phyloP scores from a whole-genome alignment of 2,797 vertebrate genomes.

The Hipposideros larvatus region DNA sequence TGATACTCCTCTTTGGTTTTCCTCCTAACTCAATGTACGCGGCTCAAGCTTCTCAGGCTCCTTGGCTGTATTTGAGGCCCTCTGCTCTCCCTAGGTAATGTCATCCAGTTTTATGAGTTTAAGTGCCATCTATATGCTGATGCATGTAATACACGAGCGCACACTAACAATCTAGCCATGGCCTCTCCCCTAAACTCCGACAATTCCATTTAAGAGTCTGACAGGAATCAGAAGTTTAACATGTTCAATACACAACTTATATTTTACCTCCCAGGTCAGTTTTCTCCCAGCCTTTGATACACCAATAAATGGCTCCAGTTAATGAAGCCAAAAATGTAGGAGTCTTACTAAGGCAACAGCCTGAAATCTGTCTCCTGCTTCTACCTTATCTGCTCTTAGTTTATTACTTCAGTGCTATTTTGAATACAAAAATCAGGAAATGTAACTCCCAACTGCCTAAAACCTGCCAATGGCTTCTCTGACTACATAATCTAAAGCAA shows the following conservation, averaged over 20 bases:
- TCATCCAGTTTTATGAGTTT: neutral
- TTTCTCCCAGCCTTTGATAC: conserved; percentile 21
- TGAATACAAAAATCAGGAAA: conserved; percentile 5
- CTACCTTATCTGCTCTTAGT: neutral
- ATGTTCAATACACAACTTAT: conserved; percentile 9
- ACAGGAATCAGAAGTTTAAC: neutral
- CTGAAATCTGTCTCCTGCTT: neutral
- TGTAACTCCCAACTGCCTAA: neutral
- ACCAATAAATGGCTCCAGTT: neutral
- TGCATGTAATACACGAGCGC: neutral
- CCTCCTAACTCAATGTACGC: neutral
- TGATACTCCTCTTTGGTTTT: neutral
- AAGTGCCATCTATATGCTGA: neutral
- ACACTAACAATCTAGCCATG: neutral
- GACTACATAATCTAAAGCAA: neutral
- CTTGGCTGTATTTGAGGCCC: neutral
- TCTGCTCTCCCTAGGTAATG: neutral
- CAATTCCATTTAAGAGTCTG: neutral
- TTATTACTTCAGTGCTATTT: neutral
- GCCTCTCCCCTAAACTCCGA: neutral
- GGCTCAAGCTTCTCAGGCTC: neutral
- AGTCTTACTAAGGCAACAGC: neutral
- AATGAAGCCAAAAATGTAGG: neutral
- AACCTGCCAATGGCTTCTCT: neutral
- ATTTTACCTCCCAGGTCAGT: neutral